Evolutionary conservation across 2,113 vertebrate species (phyloP), one percentile per base, ranked within the genome.

Genomic region (Formicarius rufipectus): DNA sequence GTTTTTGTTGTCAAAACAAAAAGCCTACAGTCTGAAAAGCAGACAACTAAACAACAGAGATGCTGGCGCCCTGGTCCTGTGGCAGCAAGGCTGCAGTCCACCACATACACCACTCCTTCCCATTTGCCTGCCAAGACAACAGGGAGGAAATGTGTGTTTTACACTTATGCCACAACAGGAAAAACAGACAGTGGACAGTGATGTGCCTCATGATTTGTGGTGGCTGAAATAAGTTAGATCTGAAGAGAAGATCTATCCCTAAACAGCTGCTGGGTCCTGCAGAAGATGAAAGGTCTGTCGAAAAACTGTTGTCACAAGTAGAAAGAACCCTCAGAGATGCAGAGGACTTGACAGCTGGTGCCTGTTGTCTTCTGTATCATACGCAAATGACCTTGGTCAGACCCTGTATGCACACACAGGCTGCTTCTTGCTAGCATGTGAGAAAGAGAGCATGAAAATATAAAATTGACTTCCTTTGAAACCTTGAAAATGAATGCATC

Each of bases 301-400:
- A n/a, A 85, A 77, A 30, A 33, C n/a, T 66, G n/a, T 42, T 58
- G 17, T 22, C 50, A 21, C 4, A 20, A 47, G 42, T 27, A 0
- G 0, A 64, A 40, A 83, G 49, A 8, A 64, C 25, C 22, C 80
- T 68, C 28, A 37, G 58, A 69, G 44, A 50, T 2, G 6, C n/a
- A 53, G 14, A 47, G 30, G 13, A 35, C 30, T 59, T 76, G 24
- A 40, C 39, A 79, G 45, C n/a, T 8, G 3, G 39, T 7, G 3
- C 1, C 1, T 0, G 0, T 28, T 55, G 1, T 45, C n/a, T 53
- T 73, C 45, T 84, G 17, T 45, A 6, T 2, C 18, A 11, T 2
- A 6, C 9, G 6, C 17, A 58, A 40, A 21, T 21, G 40, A 45
- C 62, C 60, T 80, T 50, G 12, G 19, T 75, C 25, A 52, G 52